Percentiles rank a stretch among this genome's conserved stretches.
phyloP scores from a whole-genome alignment of 2,888 invertebrate species.

The Eilema caniola region DNA sequence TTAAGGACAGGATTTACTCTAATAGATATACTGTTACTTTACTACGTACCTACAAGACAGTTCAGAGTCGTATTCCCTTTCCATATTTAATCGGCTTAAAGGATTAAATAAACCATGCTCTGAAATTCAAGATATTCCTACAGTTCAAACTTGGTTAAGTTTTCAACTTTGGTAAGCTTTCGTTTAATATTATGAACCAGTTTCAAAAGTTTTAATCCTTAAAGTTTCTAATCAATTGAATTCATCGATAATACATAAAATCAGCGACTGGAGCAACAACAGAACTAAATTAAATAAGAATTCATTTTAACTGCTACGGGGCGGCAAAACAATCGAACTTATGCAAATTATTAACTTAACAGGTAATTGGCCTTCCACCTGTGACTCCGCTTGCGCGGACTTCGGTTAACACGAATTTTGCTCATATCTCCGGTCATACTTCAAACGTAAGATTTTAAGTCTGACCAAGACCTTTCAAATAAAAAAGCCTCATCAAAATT shows the following conservation, averaged over 20 bases:
- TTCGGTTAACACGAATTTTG: no score
- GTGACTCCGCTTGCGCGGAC: no score
- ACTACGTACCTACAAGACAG: not conserved
- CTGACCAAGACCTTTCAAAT: no score
- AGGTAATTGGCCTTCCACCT: no score
- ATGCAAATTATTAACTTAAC: not conserved
- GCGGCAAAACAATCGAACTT: no score
- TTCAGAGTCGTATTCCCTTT: not conserved
- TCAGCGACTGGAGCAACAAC: not conserved
- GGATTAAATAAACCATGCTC: not conserved
- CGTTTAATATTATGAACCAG: not conserved
- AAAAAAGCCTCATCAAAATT: no score
- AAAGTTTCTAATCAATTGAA: not conserved
- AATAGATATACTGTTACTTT: not conserved
- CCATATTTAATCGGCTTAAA: not conserved
- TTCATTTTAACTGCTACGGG: not conserved
- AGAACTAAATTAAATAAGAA: not conserved
- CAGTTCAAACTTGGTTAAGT: not conserved
- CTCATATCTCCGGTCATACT: no score
- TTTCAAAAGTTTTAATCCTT: not conserved
- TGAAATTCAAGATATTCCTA: not conserved
- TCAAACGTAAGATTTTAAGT: no score
- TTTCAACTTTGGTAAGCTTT: not conserved
- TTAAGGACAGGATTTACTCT: not conserved
- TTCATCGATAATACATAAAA: not conserved